A percentile compares a stretch with the other conserved stretches of the same genome.
Conservation (phyloP, 2,888 invertebrate species). For the Prenolepis imparis region DNA sequence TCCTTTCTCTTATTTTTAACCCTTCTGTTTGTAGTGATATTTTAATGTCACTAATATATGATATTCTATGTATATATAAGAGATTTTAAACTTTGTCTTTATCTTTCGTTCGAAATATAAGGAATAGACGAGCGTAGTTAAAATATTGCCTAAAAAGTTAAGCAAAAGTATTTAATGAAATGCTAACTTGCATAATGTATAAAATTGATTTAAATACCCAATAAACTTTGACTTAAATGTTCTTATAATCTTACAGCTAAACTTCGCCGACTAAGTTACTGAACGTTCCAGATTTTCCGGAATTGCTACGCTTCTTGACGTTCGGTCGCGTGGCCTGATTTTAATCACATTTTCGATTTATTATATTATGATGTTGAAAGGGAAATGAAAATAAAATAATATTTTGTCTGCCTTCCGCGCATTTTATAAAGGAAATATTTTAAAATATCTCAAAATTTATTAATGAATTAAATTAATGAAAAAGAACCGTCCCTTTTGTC, state of each 20-base stretch:
- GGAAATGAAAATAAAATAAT: slow-evolving; percentile 27
- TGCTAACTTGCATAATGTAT: slow-evolving; percentile 41
- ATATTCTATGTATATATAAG: slow-evolving; percentile 3
- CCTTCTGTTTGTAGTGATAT: slow-evolving; percentile 33
- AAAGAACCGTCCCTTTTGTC: background rate
- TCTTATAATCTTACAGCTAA: slow-evolving; percentile 40
- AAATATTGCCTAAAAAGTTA: slow-evolving; percentile 32
- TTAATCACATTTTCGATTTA: slow-evolving; percentile 24
- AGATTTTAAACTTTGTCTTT: slow-evolving; percentile 1
- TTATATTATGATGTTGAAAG: slow-evolving; percentile 1
- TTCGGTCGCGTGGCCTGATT: slow-evolving; percentile 17
- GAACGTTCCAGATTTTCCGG: slow-evolving; percentile 12
- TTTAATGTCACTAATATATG: slow-evolving; percentile 46
- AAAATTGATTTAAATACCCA: slow-evolving; percentile 43
- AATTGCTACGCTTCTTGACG: slow-evolving; percentile 15
- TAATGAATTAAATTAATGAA: slow-evolving; percentile 8
- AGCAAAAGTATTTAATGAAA: slow-evolving; percentile 39
- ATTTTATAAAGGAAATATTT: background rate
- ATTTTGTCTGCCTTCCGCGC: background rate
- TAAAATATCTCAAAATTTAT: slow-evolving; percentile 12
- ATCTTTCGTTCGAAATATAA: background rate
- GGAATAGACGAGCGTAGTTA: background rate
- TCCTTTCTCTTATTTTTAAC: slow-evolving; percentile 55
- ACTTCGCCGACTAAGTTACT: slow-evolving; percentile 29
- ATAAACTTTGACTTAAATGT: slow-evolving; percentile 44